Percentiles rank a stretch among this genome's conserved stretches.
These are phyloP conservation scores for Gortyna flavago DNA, from an alignment of 2,888 invertebrate species.

Conservation along the genomic window DNA sequence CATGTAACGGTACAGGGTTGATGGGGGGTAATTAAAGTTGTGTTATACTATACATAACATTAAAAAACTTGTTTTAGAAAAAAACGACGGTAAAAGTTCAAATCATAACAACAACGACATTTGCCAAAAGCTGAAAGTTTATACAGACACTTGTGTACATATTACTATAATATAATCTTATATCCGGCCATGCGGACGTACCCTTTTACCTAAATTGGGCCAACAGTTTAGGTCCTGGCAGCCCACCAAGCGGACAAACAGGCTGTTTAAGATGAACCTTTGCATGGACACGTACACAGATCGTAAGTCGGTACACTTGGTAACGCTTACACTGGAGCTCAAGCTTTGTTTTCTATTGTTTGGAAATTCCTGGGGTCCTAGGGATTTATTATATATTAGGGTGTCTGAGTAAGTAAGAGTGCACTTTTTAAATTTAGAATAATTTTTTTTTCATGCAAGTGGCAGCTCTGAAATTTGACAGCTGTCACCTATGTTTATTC, in stretches of 20 bases:
- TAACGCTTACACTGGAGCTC: conserved; percentile 3
- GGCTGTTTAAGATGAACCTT: conserved; percentile 42
- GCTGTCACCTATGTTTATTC: no score
- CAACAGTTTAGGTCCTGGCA: conserved; percentile 54
- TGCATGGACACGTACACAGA: conserved; percentile 43
- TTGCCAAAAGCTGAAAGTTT: conserved; percentile 43
- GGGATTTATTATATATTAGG: no score
- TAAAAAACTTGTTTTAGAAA: no score
- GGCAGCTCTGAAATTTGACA: no score
- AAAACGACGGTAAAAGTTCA: not conserved
- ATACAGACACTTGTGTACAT: conserved; percentile 35
- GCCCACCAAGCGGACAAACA: conserved; percentile 47
- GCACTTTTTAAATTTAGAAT: no score
- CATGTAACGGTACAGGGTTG: no score
- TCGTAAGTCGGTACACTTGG: conserved; percentile 17
- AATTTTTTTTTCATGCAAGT: no score
- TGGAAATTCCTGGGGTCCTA: no score
- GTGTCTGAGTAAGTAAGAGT: no score
- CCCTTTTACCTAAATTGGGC: conserved; percentile 64
- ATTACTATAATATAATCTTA: conserved; percentile 55
- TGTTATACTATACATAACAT: no score
- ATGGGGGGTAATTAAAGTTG: no score
- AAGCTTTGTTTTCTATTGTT: not conserved
- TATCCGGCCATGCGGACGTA: conserved; percentile 25
- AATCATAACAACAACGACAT: conserved; percentile 7